phyloP scores from a whole-genome alignment of 2,888 invertebrate species.

The Eucriotettix oculatus region DNA sequence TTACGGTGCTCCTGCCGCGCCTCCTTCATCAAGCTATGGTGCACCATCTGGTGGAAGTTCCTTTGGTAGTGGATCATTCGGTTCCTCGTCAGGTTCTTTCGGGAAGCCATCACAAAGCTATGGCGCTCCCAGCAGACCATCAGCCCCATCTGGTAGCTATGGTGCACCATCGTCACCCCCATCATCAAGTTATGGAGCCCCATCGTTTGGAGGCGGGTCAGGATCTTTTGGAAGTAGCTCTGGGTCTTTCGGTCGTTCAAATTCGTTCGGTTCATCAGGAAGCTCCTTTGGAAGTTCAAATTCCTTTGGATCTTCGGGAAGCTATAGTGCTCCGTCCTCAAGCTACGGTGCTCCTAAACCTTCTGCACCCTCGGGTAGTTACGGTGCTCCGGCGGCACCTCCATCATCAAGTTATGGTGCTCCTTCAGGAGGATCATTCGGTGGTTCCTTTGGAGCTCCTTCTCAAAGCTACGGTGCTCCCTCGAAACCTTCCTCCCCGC shows the following conservation, averaged over 20 bases:
- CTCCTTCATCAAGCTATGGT: constrained; percentile 13
- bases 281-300: no score
- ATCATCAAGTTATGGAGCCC: constrained; percentile 19
- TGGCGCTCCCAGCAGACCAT: constrained; percentile 3
- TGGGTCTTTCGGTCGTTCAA: no score
- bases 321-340: constrained; percentile 17
- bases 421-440: constrained; percentile 20
- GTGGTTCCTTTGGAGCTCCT: constrained; percentile 8
- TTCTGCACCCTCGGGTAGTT: constrained; percentile 18
- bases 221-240: neutral
- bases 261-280: no score
- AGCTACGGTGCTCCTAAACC: constrained; percentile 19
- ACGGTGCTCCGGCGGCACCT: neutral
- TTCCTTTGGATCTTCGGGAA: neutral
- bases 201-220: neutral
- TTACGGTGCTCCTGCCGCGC: constrained; percentile 27
- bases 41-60: constrained; percentile 20
- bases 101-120: constrained; percentile 16
- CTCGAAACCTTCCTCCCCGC: constrained; percentile 9
- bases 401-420: constrained; percentile 32
- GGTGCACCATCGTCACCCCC: constrained; percentile 16
- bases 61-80: constrained; percentile 16
- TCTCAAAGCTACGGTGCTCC: constrained; percentile 26
- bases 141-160: constrained; percentile 14
- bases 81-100: constrained; percentile 1